A percentile compares a stretch with the other conserved stretches of the same genome.
phyloP scores from a whole-genome alignment of 2,888 invertebrate species.

The Sesia apiformis region DNA sequence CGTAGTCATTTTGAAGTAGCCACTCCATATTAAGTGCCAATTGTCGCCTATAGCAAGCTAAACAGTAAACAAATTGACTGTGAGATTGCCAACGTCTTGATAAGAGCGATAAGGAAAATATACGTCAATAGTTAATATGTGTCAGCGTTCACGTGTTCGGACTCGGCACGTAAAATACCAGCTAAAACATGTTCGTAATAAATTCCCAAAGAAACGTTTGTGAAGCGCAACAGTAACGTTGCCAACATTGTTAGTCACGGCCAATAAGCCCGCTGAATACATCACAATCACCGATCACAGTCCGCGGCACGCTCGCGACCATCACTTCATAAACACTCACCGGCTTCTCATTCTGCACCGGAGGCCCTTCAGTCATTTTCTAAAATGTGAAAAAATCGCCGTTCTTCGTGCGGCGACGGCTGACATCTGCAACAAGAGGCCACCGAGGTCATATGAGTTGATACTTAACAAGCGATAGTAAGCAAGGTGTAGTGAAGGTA shows the following conservation, averaged over 20 bases:
- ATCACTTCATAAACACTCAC: conserved; percentile 37
- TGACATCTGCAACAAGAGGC: conserved; percentile 62
- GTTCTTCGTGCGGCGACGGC: conserved; percentile 62
- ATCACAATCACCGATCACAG: neutral
- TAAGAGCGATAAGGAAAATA: conserved; percentile 6
- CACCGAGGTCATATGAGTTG: conserved; percentile 49
- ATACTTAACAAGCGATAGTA: conserved; percentile 7
- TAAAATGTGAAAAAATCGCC: conserved; percentile 70
- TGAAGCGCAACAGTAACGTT: neutral
- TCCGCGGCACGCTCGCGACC: conserved; percentile 2
- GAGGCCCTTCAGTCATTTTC: conserved; percentile 70
- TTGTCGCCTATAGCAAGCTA: too few species aligned
- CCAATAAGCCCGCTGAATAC: neutral
- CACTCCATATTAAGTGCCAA: too few species aligned
- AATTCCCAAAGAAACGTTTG: too few species aligned
- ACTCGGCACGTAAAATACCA: too few species aligned
- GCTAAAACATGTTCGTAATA: too few species aligned
- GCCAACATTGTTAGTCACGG: conserved; percentile 6
- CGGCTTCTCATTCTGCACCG: conserved; percentile 58
- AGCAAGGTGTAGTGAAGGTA: conserved; percentile 1
- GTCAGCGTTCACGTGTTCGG: neutral
- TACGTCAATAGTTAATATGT: neutral
- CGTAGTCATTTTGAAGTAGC: too few species aligned
- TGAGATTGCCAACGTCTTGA: neutral
- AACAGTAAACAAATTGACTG: too few species aligned